Evolutionary conservation across 2,113 vertebrate genomes (phyloP), one percentile per base, ranked within the genome.

Genomic region (Sprattus sprattus): DNA sequence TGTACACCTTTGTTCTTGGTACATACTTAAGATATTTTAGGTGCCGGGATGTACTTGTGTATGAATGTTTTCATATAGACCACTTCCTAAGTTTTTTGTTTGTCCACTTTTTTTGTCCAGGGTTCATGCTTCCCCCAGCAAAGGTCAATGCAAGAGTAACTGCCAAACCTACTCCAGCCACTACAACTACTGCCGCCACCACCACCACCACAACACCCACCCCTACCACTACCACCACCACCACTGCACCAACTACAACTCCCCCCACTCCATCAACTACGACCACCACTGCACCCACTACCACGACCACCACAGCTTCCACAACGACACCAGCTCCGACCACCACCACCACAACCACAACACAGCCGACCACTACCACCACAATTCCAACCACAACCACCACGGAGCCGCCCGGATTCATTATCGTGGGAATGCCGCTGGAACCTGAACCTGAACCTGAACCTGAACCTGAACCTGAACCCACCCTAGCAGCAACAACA

Each of bases 71-170:
- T 3, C 16, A 13, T 54, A 54, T 16, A 3, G 15, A 4, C 50
- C 13, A 54, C 50, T 54, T 54, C 13, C 50, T 54, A 54, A 54
- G 16, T 25, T 25, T 45, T 52, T 71, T 60, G 20, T 44, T 45
- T 8, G 7, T 80, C 15, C 87, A 3, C 25, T 28, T 71, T 15
- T 57, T 89, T 0, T 71, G n/a, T 83, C 32, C 87, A 95, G 95
- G 94, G 49, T 75, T 92, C 83, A 92, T 91, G 85, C 93, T 94
- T 91, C 92, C 93, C 10, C 89, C 92, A 84, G 90, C 90, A 0
- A 32, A 89, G 85, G 67, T 13, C 57, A 87, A 47, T 16, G 49
- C 46, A 67, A 46, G 71, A 52, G 71, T n/a, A 3, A 81, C 90
- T 16, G 83, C 85, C 75, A 85, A 86, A 81, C 86, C 57, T n/a